Percentiles rank a stretch among this genome's conserved stretches.
Conservation (phyloP, 2,888 invertebrate species). For the Diarsia mendica region DNA sequence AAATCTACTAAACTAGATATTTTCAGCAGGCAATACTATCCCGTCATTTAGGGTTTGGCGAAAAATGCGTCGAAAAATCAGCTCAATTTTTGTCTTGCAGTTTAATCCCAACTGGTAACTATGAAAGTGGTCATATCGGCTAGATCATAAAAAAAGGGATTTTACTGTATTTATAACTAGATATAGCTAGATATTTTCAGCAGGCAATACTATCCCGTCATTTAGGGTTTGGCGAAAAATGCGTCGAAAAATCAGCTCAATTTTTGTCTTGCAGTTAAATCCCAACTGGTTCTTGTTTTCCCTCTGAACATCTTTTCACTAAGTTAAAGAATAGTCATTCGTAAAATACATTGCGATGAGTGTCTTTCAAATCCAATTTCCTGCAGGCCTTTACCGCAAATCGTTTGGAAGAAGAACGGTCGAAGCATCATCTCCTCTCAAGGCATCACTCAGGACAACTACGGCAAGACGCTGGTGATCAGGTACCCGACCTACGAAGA, state of each 20-base stretch:
- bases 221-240: background rate
- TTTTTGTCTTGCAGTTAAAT: background rate
- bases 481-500: slow-evolving; percentile 96
- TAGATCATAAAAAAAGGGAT: background rate
- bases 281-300: background rate
- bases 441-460: slow-evolving; percentile 95
- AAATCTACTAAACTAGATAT: too few relatives aligned
- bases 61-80: background rate
- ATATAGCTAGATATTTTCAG: background rate
- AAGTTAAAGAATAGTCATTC: background rate
- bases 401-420: slow-evolving; percentile 97
- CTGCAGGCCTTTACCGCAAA: slow-evolving; percentile 96
- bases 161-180: background rate
- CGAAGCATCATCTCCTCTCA: slow-evolving; percentile 92
- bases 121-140: background rate
- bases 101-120: background rate
- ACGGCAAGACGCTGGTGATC: slow-evolving; percentile 98
- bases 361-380: slow-evolving; percentile 4
- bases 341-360: background rate
- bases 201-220: too few relatives aligned
- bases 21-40: background rate
- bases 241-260: background rate
- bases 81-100: background rate
- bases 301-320: background rate
- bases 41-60: background rate